phyloP scores from a whole-genome alignment of 2,888 invertebrate genomes.

The Prosopocoilus inquinatus region DNA sequence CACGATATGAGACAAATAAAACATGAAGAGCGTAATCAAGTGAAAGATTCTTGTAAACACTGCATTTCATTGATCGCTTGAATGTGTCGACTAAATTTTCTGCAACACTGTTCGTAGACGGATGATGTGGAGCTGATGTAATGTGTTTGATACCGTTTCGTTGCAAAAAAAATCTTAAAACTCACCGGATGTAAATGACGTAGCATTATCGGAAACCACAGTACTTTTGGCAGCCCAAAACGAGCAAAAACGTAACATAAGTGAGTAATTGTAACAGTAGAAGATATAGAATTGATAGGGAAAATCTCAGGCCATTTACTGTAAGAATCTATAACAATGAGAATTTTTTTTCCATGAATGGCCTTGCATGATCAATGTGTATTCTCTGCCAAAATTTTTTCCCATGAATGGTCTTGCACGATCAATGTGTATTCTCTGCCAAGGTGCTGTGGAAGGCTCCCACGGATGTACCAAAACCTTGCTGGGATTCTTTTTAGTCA shows the following conservation, averaged over 20 bases:
- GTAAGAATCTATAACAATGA: slow-evolving; percentile 42
- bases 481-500: slow-evolving; percentile 26
- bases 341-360: slow-evolving; percentile 34
- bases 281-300: not conserved
- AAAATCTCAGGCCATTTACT: slow-evolving; percentile 32
- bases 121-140: too few species aligned
- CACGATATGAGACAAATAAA: too few species aligned
- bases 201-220: too few species aligned
- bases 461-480: slow-evolving; percentile 28
- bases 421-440: slow-evolving; percentile 47
- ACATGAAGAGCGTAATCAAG: too few species aligned
- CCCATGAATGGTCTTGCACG: slow-evolving; percentile 43
- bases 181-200: too few species aligned
- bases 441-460: slow-evolving; percentile 27
- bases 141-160: too few species aligned
- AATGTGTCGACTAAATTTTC: too few species aligned
- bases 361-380: slow-evolving; percentile 47
- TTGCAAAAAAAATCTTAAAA: too few species aligned
- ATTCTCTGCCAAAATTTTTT: slow-evolving; percentile 38
- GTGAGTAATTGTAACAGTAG: slow-evolving; percentile 1
- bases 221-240: slow-evolving; percentile 26
- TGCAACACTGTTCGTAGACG: too few species aligned
- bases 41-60: too few species aligned
- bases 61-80: too few species aligned
- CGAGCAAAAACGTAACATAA: not conserved